phyloP scores from a whole-genome alignment of 2,888 invertebrate genomes.

The Nemotelus nigrinus region DNA sequence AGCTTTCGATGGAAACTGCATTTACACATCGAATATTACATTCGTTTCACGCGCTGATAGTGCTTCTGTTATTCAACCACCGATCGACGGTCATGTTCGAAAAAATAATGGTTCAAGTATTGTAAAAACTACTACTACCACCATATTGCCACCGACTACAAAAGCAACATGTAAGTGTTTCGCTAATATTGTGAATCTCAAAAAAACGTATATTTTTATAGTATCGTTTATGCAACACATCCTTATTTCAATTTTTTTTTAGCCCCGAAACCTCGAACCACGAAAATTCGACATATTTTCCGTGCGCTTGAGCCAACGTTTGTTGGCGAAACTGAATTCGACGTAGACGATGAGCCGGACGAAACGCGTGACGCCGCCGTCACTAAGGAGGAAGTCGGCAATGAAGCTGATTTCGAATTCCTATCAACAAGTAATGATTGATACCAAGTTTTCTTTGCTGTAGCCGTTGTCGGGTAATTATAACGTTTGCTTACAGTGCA shows the following conservation, averaged over 20 bases:
- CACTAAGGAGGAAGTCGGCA: constrained; percentile 54
- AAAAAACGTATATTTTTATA: not conserved
- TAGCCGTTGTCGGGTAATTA: not conserved
- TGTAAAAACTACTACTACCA: too few species aligned
- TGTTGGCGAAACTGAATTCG: constrained; percentile 46
- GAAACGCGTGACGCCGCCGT: constrained; percentile 47
- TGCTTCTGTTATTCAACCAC: not conserved
- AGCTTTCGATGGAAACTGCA: constrained; percentile 32
- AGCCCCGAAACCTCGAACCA: not conserved
- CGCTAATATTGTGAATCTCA: too few species aligned
- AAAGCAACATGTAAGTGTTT: too few species aligned
- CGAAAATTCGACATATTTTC: constrained; percentile 29
- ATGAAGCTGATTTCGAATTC: constrained; percentile 57
- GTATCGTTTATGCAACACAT: not conserved
- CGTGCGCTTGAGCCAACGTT: not conserved
- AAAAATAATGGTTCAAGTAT: too few species aligned
- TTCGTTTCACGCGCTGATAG: constrained; percentile 15
- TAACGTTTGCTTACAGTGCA: constrained; percentile 53
- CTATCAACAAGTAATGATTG: constrained; percentile 55
- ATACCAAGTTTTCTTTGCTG: not conserved
- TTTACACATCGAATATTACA: constrained; percentile 22
- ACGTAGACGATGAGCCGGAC: constrained; percentile 38
- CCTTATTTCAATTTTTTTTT: not conserved
- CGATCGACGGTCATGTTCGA: too few species aligned
- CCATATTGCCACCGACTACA: too few species aligned